Evolutionary conservation across 1,140 invertebrate species (phyloP).

Genomic region (Steinernema khuongi): DNA sequence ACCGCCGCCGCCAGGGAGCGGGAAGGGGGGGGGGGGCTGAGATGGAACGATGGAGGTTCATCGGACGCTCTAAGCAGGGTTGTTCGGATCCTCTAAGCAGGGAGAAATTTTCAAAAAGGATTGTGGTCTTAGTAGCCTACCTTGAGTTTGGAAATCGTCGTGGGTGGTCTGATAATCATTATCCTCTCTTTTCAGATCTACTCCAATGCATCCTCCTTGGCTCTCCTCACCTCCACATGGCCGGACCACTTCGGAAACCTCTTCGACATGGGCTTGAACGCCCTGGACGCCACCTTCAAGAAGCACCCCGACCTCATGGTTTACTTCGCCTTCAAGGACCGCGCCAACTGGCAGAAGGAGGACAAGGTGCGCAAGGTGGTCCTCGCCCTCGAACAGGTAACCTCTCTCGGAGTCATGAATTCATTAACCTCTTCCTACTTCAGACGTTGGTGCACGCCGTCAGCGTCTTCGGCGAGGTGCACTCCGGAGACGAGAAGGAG

Average conservation of each 20-base stretch:
- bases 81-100: no score
- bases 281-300: conserved; percentile 3
- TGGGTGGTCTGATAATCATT: neutral
- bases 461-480: neutral
- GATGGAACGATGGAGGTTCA: no score
- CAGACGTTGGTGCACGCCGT: neutral
- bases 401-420: neutral
- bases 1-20: no score
- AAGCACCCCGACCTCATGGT: neutral
- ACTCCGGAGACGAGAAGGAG: neutral
- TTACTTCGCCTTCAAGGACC: neutral
- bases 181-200: neutral
- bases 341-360: neutral
- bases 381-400: neutral
- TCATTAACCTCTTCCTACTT: neutral
- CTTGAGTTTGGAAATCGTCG: neutral
- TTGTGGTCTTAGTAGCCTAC: neutral
- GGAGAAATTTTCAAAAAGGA: no score
- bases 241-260: conserved; percentile 1
- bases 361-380: conserved; percentile 9
- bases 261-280: neutral
- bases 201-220: neutral
- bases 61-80: no score
- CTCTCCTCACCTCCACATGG: neutral
- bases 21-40: no score